A percentile compares a stretch with the other conserved stretches of the same genome.
These are phyloP conservation scores for Drosophila ficusphila DNA, from an alignment of 1,140 invertebrate genomes.

Conservation along the genomic window DNA sequence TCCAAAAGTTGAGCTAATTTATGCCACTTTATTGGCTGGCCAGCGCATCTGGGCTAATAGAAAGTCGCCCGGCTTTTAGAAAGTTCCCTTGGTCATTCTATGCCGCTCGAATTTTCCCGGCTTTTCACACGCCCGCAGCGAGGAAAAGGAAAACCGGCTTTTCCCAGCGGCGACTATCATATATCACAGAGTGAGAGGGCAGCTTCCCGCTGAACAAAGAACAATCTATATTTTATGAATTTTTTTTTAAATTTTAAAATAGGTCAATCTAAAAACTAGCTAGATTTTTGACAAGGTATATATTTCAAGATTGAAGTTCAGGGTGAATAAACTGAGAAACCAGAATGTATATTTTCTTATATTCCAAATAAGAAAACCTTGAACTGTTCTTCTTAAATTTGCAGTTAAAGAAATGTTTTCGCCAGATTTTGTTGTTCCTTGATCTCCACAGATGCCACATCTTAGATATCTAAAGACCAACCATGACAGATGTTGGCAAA, in stretches of 20 bases:
- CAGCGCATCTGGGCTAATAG: conserved; percentile 36
- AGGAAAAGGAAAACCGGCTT: conserved; percentile 8
- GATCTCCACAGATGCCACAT: conserved; percentile 18
- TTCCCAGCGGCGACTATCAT: conserved; percentile 19
- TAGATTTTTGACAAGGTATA: no score
- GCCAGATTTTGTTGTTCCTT: neutral
- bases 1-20: conserved; percentile 56
- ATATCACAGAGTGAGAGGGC: conserved; percentile 7
- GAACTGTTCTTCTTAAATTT: neutral
- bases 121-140: conserved; percentile 43
- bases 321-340: no score
- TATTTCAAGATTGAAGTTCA: no score
- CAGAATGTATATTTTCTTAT: neutral
- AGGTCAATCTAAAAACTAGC: neutral
- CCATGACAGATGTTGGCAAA: conserved; percentile 24
- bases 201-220: neutral
- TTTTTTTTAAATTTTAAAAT: neutral
- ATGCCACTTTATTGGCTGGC: conserved; percentile 50
- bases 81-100: conserved; percentile 20
- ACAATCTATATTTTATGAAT: neutral
- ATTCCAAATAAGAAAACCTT: neutral
- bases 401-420: neutral
- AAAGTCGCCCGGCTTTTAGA: conserved; percentile 38
- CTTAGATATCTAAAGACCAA: conserved; percentile 12
- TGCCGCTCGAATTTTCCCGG: neutral